Evolutionary conservation across 2,888 invertebrate genomes (phyloP).

Genomic region (Sceliomorpha sp.): DNA sequence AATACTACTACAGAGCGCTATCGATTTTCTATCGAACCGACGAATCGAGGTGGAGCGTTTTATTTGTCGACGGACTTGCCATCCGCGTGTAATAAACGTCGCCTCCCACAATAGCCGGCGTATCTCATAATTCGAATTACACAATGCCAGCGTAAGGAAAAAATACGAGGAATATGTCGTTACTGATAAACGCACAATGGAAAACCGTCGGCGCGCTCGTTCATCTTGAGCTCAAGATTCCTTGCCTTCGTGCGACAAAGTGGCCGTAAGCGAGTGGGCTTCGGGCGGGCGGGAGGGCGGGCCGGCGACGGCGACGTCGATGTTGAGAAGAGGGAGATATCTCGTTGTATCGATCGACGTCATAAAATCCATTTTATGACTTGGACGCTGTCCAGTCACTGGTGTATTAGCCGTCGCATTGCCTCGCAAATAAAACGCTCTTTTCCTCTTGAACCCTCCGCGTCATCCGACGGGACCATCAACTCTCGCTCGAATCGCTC

Average conservation of each 20-base stretch:
- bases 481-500: slow-evolving; percentile 61
- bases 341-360: slow-evolving; percentile 74
- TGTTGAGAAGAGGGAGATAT: slow-evolving; percentile 62
- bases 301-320: slow-evolving; percentile 54
- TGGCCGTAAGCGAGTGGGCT: slow-evolving; percentile 10
- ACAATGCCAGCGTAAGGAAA: slow-evolving; percentile 9
- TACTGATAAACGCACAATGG: slow-evolving; percentile 45
- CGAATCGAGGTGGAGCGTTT: not conserved
- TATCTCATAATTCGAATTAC: slow-evolving; percentile 2
- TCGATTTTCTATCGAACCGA: not conserved
- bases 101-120: not conserved
- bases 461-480: slow-evolving; percentile 67
- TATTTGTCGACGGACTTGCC: not conserved
- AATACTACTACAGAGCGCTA: too few species aligned
- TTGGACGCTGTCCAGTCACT: slow-evolving; percentile 80
- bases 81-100: not conserved
- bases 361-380: slow-evolving; percentile 79
- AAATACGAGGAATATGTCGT: slow-evolving; percentile 41
- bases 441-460: slow-evolving; percentile 72
- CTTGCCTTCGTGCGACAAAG: slow-evolving; percentile 5
- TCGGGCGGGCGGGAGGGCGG: slow-evolving; percentile 42
- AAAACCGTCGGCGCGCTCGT: slow-evolving; percentile 29
- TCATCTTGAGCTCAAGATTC: slow-evolving; percentile 30
- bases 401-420: slow-evolving; percentile 79
- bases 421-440: slow-evolving; percentile 78